Percentiles rank a stretch among this genome's conserved stretches.
Evolutionary conservation across 2,888 invertebrate species (phyloP).

Genomic region (Pammene fasciana): DNA sequence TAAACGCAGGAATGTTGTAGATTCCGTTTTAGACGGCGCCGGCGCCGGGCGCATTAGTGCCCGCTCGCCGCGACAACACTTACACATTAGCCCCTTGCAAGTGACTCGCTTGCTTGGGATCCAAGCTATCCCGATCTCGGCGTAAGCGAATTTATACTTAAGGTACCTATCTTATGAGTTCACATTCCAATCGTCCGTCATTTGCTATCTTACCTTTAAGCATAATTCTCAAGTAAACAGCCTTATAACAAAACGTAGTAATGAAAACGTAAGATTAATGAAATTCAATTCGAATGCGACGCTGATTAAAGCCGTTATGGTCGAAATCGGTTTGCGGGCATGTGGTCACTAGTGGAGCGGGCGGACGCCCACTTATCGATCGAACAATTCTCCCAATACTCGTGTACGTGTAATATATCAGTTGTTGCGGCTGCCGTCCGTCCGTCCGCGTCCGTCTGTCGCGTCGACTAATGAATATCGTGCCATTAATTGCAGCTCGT

Average conservation of each 20-base stretch:
- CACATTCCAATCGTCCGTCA: constrained; percentile 3
- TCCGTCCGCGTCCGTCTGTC: constrained; percentile 48
- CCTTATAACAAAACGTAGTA: constrained; percentile 28
- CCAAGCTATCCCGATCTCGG: constrained; percentile 8
- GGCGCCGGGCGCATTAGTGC: constrained; percentile 79
- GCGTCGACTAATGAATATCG: constrained; percentile 50
- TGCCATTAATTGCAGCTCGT: constrained; percentile 42
- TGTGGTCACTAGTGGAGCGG: constrained; percentile 33
- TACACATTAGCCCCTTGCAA: constrained; percentile 73
- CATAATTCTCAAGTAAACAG: constrained; percentile 8
- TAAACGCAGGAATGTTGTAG: constrained; percentile 79
- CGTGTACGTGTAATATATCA: constrained; percentile 72
- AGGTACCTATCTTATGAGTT: not conserved
- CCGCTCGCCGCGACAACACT: constrained; percentile 65
- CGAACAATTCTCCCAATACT: constrained; percentile 73
- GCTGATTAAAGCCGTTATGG: constrained; percentile 24
- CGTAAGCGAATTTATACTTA: constrained; percentile 7
- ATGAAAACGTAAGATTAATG: constrained; percentile 9
- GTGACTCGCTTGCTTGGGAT: constrained; percentile 54
- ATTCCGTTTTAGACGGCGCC: constrained; percentile 77
- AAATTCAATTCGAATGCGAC: constrained; percentile 11
- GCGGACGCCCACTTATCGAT: constrained; percentile 75
- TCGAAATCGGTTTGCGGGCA: constrained; percentile 15
- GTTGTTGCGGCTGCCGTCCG: constrained; percentile 55
- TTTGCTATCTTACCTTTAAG: constrained; percentile 23